Conservation (phyloP, 2,113 vertebrate genomes). For the Sebastes schlegelii region DNA sequence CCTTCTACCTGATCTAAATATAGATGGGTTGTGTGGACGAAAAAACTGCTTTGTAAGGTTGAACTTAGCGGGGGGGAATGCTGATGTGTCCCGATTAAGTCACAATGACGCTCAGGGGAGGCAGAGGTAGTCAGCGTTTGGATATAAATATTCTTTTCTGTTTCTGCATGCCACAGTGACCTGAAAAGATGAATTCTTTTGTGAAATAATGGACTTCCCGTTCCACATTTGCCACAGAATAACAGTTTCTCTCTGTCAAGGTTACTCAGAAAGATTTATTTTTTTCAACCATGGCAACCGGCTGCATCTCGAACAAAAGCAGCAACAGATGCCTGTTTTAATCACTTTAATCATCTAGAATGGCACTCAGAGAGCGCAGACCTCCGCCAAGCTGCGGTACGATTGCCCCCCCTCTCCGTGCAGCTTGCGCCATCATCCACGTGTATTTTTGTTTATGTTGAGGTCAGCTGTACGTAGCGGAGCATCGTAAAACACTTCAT, state of each 20-base stretch:
- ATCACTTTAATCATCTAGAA: not conserved
- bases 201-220: slow-evolving; percentile 15
- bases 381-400: too few relatives aligned
- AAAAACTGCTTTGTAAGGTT: slow-evolving; percentile 52
- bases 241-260: not conserved
- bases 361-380: too few relatives aligned
- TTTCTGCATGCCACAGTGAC: slow-evolving; percentile 1
- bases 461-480: too few relatives aligned
- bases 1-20: slow-evolving; percentile 39
- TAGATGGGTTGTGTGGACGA: slow-evolving; percentile 35
- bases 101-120: slow-evolving; percentile 44
- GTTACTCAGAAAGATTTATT: not conserved
- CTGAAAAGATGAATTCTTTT: not conserved
- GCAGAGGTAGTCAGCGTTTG: slow-evolving; percentile 23
- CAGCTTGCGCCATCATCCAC: too few relatives aligned
- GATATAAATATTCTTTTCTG: slow-evolving; percentile 53
- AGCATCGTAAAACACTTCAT: too few relatives aligned
- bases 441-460: too few relatives aligned
- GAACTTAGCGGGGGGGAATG: slow-evolving; percentile 26
- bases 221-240: not conserved
- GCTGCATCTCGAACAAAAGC: not conserved
- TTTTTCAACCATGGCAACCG: not conserved
- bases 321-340: not conserved
- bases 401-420: too few relatives aligned
- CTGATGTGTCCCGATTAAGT: slow-evolving; percentile 73